Evolutionary conservation across 2,888 invertebrate species (phyloP).

Genomic region (Euzetes globulus): DNA sequence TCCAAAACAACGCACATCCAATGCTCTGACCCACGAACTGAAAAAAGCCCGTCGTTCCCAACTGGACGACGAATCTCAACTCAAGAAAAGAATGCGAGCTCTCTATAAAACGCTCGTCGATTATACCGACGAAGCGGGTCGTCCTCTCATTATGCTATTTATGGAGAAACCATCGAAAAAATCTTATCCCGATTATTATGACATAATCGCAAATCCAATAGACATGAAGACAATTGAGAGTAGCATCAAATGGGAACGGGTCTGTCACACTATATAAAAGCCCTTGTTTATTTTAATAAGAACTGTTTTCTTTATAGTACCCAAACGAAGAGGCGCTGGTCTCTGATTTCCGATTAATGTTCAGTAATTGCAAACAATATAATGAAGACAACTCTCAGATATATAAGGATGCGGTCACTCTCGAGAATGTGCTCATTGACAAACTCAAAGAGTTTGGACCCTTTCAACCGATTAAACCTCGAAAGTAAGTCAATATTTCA

Average conservation of each 20-base stretch:
- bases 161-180: conserved; percentile 95
- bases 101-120: conserved; percentile 59
- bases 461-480: conserved; percentile 32
- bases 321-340: conserved; percentile 56
- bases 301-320: conserved; percentile 48
- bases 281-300: conserved; percentile 3
- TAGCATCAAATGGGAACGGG: conserved; percentile 68
- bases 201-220: conserved; percentile 84
- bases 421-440: conserved; percentile 75
- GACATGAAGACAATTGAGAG: conserved; percentile 88
- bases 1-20: conserved; percentile 21
- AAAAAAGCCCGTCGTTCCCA: conserved; percentile 35
- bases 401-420: conserved; percentile 81
- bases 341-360: conserved; percentile 75
- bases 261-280: conserved; percentile 40
- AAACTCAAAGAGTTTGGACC: conserved; percentile 63
- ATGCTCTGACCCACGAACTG: conserved; percentile 27
- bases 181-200: conserved; percentile 89
- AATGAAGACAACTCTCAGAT: conserved; percentile 94
- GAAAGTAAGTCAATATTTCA: conserved; percentile 33
- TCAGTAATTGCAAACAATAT: conserved; percentile 90
- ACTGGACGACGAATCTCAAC: conserved; percentile 18
- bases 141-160: conserved; percentile 81
- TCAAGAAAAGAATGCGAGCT: conserved; percentile 54
- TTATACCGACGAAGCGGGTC: conserved; percentile 59